Evolutionary conservation across 2,113 vertebrate species (phyloP).

Genomic region (Aptenodytes patagonicus): DNA sequence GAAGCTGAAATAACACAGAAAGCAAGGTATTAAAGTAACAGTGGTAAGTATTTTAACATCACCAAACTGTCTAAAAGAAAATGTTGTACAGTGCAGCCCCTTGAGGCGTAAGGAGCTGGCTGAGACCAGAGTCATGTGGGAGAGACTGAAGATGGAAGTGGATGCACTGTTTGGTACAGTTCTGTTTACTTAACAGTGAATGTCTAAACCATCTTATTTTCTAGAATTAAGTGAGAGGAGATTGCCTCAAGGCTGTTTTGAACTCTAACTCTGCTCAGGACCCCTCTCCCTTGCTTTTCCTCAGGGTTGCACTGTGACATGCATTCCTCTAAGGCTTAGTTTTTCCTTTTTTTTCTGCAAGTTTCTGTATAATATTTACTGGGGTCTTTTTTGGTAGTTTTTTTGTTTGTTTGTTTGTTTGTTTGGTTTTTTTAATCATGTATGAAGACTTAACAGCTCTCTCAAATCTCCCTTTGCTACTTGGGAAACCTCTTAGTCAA

Average conservation of each 20-base stretch:
- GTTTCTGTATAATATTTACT: not conserved
- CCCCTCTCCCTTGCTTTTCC: not conserved
- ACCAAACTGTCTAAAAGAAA: not conserved
- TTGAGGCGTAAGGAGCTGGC: fast-evolving
- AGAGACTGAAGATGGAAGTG: not conserved
- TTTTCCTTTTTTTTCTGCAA: not conserved
- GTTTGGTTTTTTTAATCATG: not conserved
- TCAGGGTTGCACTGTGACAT: not conserved
- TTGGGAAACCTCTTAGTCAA: not conserved
- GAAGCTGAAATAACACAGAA: not conserved
- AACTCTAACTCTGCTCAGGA: not conserved
- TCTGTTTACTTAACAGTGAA: not conserved
- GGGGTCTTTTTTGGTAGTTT: not conserved
- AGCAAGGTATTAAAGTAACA: not conserved
- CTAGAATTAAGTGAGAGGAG: not conserved
- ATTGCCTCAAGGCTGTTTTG: not conserved
- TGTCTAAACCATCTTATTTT: not conserved
- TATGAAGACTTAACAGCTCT: not conserved
- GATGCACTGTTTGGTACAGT: not conserved
- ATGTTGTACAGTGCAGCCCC: not conserved
- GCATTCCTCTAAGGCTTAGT: not conserved
- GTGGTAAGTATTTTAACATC: not conserved
- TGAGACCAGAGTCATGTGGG: not conserved
- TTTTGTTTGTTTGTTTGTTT: fast-evolving
- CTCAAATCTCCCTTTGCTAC: not conserved